phyloP scores from a whole-genome alignment of 2,797 vertebrate species.

The Macrochelys suwanniensis region DNA sequence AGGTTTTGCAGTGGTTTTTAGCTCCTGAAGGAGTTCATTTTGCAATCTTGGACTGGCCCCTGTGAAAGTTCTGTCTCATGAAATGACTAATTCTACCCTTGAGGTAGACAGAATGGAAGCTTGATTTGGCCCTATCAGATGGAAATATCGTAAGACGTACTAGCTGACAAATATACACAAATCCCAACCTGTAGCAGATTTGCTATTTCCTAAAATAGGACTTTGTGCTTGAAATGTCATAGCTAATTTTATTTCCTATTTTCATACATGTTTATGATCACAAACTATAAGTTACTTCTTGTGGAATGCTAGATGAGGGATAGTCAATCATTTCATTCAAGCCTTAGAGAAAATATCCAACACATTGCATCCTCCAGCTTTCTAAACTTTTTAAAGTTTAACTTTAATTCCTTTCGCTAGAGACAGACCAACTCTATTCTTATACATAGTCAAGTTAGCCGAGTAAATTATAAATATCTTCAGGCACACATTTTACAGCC shows the following conservation, averaged over 20 bases:
- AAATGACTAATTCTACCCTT: background rate
- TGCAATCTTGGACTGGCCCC: background rate
- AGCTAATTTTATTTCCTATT: slow-evolving; percentile 42
- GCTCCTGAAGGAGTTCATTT: background rate
- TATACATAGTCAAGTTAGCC: slow-evolving; percentile 25
- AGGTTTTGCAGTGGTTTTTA: background rate
- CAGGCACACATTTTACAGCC: background rate
- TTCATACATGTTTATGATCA: background rate
- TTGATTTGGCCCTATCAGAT: background rate
- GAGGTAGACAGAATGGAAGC: background rate
- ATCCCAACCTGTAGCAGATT: background rate
- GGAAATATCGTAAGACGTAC: background rate
- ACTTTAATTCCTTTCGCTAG: slow-evolving; percentile 23
- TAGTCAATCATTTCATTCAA: slow-evolving; percentile 8
- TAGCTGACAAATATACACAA: background rate
- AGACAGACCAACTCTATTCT: background rate
- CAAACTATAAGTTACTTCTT: slow-evolving; percentile 39
- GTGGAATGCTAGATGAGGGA: background rate
- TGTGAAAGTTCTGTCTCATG: background rate
- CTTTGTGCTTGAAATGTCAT: slow-evolving; percentile 8
- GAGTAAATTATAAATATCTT: slow-evolving; percentile 44
- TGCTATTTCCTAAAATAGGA: slow-evolving; percentile 13
- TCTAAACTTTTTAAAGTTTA: slow-evolving; percentile 46
- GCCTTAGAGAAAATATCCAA: slow-evolving; percentile 4
- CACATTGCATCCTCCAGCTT: background rate